Conservation (phyloP, 2,113 vertebrate genomes). For the Seriola rivoliana region DNA sequence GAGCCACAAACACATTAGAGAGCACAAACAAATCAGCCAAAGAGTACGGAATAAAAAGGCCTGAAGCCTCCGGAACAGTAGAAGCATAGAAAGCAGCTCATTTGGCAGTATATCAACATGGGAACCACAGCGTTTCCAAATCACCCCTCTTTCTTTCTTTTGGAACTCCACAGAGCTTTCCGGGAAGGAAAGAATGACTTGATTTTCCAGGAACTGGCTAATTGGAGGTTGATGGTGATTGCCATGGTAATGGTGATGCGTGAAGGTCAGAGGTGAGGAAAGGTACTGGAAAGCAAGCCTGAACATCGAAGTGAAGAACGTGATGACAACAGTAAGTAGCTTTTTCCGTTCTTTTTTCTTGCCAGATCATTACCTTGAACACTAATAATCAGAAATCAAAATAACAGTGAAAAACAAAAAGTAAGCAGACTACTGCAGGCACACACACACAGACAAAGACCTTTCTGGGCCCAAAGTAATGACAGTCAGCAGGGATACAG, state of each 20-base stretch:
- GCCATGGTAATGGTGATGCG: constrained; percentile 36
- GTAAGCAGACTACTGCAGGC: neutral
- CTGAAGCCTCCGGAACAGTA: constrained; percentile 13
- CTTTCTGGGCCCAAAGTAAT: constrained; percentile 21
- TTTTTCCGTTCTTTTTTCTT: neutral
- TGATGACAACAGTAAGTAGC: too few species aligned
- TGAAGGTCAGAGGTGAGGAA: constrained; percentile 31
- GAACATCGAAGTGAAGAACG: too few species aligned
- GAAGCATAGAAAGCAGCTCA: constrained; percentile 57
- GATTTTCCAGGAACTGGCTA: constrained; percentile 39
- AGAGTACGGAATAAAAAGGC: constrained; percentile 5
- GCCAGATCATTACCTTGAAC: neutral
- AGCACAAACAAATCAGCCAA: constrained; percentile 33
- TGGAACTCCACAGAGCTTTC: constrained; percentile 33
- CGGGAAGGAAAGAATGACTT: constrained; percentile 50
- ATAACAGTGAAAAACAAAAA: neutral
- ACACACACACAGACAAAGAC: neutral
- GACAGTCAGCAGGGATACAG: constrained; percentile 29
- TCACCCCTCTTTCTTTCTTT: constrained; percentile 31
- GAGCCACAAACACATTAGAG: neutral
- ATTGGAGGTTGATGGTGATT: constrained; percentile 23
- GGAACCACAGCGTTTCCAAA: constrained; percentile 52
- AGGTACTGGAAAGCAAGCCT: neutral
- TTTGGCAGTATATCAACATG: constrained; percentile 53
- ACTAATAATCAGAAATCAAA: neutral